phyloP scores from a whole-genome alignment of 2,797 vertebrate genomes.

The Propithecus deckenii region DNA sequence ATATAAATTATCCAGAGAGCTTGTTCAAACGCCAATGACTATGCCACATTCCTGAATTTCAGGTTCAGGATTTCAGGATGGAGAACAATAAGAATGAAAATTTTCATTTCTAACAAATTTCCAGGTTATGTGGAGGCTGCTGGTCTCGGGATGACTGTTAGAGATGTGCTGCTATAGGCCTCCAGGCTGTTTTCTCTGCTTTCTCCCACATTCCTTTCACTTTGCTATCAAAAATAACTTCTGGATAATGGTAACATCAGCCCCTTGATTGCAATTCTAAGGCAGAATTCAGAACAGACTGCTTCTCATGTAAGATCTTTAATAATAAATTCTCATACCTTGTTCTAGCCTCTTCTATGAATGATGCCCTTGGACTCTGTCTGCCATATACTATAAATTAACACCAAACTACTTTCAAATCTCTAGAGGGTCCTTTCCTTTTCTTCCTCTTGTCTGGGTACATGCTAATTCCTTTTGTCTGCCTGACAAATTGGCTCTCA shows the following conservation, averaged over 20 bases:
- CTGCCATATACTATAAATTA: background rate
- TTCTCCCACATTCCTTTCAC: background rate
- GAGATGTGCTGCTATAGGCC: accelerated
- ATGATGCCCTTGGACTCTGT: background rate
- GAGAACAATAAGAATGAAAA: background rate
- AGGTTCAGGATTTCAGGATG: background rate
- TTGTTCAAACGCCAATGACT: background rate
- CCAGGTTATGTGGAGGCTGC: background rate
- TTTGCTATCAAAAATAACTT: background rate
- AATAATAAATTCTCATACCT: background rate
- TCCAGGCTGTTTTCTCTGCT: background rate
- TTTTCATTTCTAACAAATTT: background rate
- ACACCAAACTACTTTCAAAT: background rate
- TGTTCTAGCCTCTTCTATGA: background rate
- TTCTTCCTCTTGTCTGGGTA: background rate
- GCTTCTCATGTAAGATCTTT: background rate
- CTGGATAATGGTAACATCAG: background rate
- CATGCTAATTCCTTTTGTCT: background rate
- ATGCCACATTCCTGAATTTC: background rate
- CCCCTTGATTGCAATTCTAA: background rate
- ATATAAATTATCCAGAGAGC: background rate
- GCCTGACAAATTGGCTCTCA: background rate
- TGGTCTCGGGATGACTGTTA: background rate
- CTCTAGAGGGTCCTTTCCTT: background rate
- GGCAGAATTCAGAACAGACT: background rate